A percentile compares a stretch with the other conserved stretches of the same genome.
phyloP scores from a whole-genome alignment of 53 echinoderm and acorn worm genomes.

The Echinometra lucunter region DNA sequence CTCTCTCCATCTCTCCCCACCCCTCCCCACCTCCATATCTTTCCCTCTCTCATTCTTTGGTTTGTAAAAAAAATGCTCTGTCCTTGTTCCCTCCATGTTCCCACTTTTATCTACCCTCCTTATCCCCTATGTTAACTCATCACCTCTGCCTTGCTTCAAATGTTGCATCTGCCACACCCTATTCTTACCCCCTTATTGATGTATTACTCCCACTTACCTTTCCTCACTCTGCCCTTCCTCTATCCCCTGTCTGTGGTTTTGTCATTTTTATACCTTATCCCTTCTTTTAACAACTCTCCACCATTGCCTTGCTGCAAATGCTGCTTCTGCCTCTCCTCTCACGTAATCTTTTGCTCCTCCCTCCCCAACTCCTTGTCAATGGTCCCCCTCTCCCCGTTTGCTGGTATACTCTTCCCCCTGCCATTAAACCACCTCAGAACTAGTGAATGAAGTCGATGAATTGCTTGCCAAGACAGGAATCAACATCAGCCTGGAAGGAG shows the following conservation, averaged over 20 bases:
- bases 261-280: no score
- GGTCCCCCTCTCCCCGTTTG: neutral
- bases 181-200: neutral
- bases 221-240: no score
- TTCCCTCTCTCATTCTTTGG: no score
- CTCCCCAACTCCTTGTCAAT: neutral
- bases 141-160: constrained; percentile 6
- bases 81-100: neutral
- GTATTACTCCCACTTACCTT: neutral
- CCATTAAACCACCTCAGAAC: constrained; percentile 75
- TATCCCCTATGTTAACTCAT: neutral
- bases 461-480: constrained; percentile 94
- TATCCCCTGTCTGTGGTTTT: no score
- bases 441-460: constrained; percentile 95
- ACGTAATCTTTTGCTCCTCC: constrained; percentile 1
- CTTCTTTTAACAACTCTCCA: neutral
- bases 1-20: neutral
- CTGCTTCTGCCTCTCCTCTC: neutral
- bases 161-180: neutral
- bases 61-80: neutral
- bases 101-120: no score
- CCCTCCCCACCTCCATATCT: neutral
- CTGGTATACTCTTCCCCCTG: constrained; percentile 5
- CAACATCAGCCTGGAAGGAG: constrained; percentile 91
- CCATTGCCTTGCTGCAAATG: neutral